Evolutionary conservation across 2,888 invertebrate genomes (phyloP), one percentile per base, ranked within the genome.

Genomic region (Lypha dubia): DNA sequence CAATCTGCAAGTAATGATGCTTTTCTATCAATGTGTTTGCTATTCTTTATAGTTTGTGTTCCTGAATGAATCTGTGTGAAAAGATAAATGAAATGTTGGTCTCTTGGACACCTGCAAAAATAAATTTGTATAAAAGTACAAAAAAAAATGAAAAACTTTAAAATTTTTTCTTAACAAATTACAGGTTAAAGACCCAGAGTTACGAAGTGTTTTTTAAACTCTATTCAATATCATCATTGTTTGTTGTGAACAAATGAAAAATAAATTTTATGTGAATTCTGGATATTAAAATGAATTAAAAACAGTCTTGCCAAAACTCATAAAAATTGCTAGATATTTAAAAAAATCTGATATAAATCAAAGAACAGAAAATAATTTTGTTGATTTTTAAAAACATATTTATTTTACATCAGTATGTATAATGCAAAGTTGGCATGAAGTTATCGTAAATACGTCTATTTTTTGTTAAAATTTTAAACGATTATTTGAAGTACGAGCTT

Each of bases 1-100:
- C 80, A 84, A 84, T 84, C 73, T 81, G 80, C 80, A 65, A 74
- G 81, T 84, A 81, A 81, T 77, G 77, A 84, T 70, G 56, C 74
- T 77, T 81, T 84, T 84, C 80, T 65, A 79, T 79, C 77, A 81
- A 56, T 81, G 74, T 73, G 46, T 74, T 60, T 76, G 60, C 67
- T 60, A 51, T 70, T 51, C 49, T 60, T 53, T 73, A 22, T n/a
- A 35, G 35, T 46, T 67, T 7, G 38, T 56, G 28, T n/a, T 67
- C 22, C 17, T 68, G 68, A n/a, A 56, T 58, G 63, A 38, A 49
- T 20, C 22, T 74, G 68, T 63, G 70, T 56, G 28, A 74, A 77
- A 74, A 63, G 60, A 74, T 70, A 74, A 77, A 84, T 74, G 65
- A 74, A 81, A 84, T 74, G 70, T 77, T 76, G 79, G 79, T 75